Conservation (phyloP, 2,888 invertebrate species). For the Thereva unica region DNA sequence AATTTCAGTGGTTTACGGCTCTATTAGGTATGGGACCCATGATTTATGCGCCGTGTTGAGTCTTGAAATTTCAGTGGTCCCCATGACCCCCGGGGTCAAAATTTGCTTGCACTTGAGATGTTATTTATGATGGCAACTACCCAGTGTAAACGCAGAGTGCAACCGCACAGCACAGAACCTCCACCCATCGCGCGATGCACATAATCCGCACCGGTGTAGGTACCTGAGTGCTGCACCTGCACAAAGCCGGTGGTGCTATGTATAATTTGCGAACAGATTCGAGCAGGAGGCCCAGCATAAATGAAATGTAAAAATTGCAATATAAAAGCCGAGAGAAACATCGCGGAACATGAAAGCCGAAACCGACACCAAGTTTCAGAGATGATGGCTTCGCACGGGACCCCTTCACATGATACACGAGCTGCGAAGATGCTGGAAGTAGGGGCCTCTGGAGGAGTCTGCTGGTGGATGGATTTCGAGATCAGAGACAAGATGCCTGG, state of each 20-base stretch:
- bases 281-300: constrained; percentile 13
- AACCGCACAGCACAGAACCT: background rate
- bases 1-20: constrained; percentile 30
- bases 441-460: constrained; percentile 17
- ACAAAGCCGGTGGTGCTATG: constrained; percentile 2
- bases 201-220: constrained; percentile 13
- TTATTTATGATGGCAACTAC: background rate
- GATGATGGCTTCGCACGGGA: constrained; percentile 14
- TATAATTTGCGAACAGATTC: constrained; percentile 34
- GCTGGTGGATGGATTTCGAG: constrained; percentile 27
- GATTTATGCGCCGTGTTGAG: constrained; percentile 30
- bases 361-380: constrained; percentile 24
- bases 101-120: background rate
- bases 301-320: background rate
- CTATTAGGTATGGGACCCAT: constrained; percentile 30
- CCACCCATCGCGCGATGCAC: constrained; percentile 27
- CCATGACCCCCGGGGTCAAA: constrained; percentile 13
- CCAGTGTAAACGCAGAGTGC: constrained; percentile 17
- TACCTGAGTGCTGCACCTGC: constrained; percentile 31
- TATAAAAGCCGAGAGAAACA: background rate
- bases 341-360: constrained; percentile 13
- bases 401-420: constrained; percentile 8
- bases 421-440: background rate
- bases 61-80: constrained; percentile 27
- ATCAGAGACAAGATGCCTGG: constrained; percentile 32